Base-by-base conservation (phyloP, 35 echinoderm and acorn worm species). In the Ptychodera flava region DNA sequence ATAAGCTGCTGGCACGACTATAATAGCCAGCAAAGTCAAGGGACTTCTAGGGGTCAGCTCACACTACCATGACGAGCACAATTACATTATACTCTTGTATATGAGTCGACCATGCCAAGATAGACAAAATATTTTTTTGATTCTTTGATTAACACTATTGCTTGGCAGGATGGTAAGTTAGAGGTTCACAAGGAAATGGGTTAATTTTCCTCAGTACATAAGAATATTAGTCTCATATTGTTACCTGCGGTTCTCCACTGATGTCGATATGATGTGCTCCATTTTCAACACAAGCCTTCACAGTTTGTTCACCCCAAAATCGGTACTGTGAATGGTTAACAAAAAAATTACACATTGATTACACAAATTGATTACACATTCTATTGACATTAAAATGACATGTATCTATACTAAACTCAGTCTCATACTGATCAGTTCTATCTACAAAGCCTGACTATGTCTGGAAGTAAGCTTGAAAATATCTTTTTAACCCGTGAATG, bases 251-350 rank as follows among this genome's bases (percentile, higher is more conserved):
- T 86, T 97, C 95, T 81, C 95, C 95, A 94, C 92, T 93, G 52
- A 97, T 97, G 33, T 97, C 95, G 29, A 97, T 84, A 79, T 97
- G 95, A 87, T 97, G 95, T 38, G 92, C 91, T 29, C 95, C 95
- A 92, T 92, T 97, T 77, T 97, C 95, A 0, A 97, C 79, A 88
- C 92, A 97, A 75, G 95, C 95, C 31, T 88, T 93, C 16, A 97
- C 95, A 12, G 93, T 90, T 30, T 89, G 89, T 53, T 97, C 95
- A 35, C 95, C 95, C 84, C 86, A 97, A 87, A 97, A 97, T 22
- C 92, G 90, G 79, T 97, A 97, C 95, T 97, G 78, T 45, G 16
- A 29, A 77, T 80, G 35, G 35, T 15, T 36, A 91, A 86, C 12
- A 10, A 29, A 12, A 80, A 12, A 38, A 15, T 16, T 84, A 37